Evolutionary conservation across 2,888 invertebrate species (phyloP), one percentile per base, ranked within the genome.

Genomic region (Noctuana brunneofusca): DNA sequence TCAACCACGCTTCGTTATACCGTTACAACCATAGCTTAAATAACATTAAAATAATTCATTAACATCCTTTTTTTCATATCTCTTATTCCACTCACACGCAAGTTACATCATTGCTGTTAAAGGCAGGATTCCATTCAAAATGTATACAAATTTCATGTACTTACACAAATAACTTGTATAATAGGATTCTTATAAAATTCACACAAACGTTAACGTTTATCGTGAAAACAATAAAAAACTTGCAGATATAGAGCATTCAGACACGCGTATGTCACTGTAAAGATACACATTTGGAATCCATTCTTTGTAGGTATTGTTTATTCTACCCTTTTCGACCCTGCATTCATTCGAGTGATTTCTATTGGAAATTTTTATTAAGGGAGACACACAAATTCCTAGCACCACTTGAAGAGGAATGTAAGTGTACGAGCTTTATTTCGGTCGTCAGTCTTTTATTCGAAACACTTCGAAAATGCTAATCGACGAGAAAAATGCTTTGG

Each of bases 271-370:
- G 69, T 71, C 75, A 68, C 69, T 71, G 69, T 67, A 68, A 41
- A 62, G 68, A 71, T 74, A 75, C 72, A 72, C 70, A 72, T 68
- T 70, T 78, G 83, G 84, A 85, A 87, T 82, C 81, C 46, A 46
- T 46, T 81, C 68, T 78, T 74, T 70, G 75, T 75, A 52, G 11
- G 32, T 54, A 71, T 67, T 68, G 77, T 74, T 66, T 68, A 69
- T 65, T 69, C 68, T 70, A 78, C 75, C 70, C 71, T 75, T 76
- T 74, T 72, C 71, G 70, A 83, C 80, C 82, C 80, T 80, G 80
- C 80, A 78, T 82, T 74, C 75, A 79, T 76, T 78, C 62, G 74
- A 86, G 84, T 83, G 86, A 88, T 86, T 86, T 77, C 83, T 72
- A 75, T 70, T 71, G 69, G 65, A 76, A 69, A 73, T 67, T 71